Base-by-base conservation (phyloP, 2,113 vertebrate genomes). In the Apeltes quadracus region DNA sequence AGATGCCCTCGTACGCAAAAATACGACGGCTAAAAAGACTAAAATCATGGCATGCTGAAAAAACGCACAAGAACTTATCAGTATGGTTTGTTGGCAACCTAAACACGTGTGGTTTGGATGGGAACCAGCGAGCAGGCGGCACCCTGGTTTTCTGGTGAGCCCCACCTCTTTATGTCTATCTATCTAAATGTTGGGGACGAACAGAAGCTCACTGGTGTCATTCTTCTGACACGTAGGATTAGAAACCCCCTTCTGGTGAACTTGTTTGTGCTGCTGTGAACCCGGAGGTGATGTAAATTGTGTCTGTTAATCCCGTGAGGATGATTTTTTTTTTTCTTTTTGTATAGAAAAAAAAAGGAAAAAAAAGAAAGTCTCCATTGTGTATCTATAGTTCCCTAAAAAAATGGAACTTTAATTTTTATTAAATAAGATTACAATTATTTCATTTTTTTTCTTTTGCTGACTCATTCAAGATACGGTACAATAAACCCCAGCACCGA, bases 281-380 rank as follows among this genome's bases (percentile, higher is more conserved):
- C 80, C 79, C 75, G 87, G 83, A 88, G 87, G 84, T 92, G 86
- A 90, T 91, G 91, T 91, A 87, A 84, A 88, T 86, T 79, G 85
- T 92, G 88, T 91, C 86, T 66, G 86, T 92, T 87, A 75, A 81
- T 89, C 84, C 70, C 66, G 84, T 89, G 84, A 85, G 84, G 72
- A 86, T 87, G 82, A 87, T 34, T 7, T 27, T 84, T 87, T 72
- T 76, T 79, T 76, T 27, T 83, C 86, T 68, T 80, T 79, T 76
- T 87, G 51, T 75, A 62, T 16, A 51, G 76, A 75, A 78, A 71
- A 29, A 38, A 55, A 3, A 25, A 58, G 32, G 38, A 50, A 13
- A 14, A 32, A 32, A 22, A 18, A 12, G 66, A 51, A 59, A 59
- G 57, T 77, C 56, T 82, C 75, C 57, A 55, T 62, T 59, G 48